These are phyloP conservation scores for Mustela erminea DNA, from an alignment of 2,797 vertebrate genomes.

Conservation along the genomic window DNA sequence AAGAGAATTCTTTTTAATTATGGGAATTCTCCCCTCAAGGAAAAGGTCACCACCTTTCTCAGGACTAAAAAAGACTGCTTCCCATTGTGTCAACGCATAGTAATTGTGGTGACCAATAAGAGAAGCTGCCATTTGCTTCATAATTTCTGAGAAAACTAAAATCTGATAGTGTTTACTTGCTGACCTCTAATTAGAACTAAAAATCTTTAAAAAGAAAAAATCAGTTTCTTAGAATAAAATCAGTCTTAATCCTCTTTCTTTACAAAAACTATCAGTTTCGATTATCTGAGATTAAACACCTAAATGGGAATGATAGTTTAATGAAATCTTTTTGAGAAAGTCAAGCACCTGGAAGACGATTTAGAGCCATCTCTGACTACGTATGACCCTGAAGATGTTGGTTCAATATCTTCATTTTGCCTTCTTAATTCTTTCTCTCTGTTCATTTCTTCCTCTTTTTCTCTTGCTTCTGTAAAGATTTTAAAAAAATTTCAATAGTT, in stretches of 20 bases:
- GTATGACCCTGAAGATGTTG: conserved; percentile 80
- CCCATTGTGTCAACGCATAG: background rate
- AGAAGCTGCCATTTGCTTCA: background rate
- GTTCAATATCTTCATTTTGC: conserved; percentile 80
- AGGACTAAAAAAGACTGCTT: background rate
- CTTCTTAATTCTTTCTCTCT: conserved; percentile 83
- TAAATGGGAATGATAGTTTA: background rate
- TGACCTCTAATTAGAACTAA: background rate
- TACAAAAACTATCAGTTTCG: background rate
- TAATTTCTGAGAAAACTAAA: background rate
- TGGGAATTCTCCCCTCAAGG: background rate
- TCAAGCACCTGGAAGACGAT: conserved; percentile 88
- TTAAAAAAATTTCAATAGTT: conserved; percentile 24
- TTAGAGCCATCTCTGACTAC: conserved; percentile 71
- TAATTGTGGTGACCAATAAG: background rate
- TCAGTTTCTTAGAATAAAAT: background rate
- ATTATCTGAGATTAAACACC: background rate
- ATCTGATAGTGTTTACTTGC: background rate
- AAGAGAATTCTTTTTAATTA: background rate
- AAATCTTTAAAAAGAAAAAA: background rate
- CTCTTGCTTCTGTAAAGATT: conserved; percentile 87
- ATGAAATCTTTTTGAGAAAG: background rate
- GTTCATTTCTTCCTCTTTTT: conserved; percentile 89
- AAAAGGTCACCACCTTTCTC: background rate
- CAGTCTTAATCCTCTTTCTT: background rate